These are phyloP conservation scores for Muscicapa striata DNA, from an alignment of 2,797 vertebrate genomes.

Conservation along the genomic window DNA sequence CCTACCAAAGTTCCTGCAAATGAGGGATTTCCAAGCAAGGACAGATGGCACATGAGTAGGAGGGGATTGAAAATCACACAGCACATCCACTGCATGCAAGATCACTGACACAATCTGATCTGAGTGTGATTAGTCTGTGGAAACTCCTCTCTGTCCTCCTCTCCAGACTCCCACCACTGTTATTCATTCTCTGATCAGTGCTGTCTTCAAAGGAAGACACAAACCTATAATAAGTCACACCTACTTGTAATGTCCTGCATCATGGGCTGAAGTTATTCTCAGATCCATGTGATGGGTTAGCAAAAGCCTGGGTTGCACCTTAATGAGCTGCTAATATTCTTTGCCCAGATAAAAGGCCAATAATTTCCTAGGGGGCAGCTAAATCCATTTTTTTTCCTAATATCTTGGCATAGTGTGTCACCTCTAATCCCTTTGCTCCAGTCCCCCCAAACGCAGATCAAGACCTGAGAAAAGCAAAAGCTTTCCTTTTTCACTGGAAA, in stretches of 20 bases:
- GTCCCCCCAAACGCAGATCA: neutral
- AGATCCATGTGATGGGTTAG: neutral
- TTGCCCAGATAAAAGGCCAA: neutral
- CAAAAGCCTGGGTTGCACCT: neutral
- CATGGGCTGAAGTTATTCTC: neutral
- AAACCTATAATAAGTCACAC: neutral
- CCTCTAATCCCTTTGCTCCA: neutral
- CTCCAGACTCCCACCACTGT: neutral
- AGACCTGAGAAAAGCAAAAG: neutral
- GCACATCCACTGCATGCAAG: neutral
- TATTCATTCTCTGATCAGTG: neutral
- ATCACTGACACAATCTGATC: neutral
- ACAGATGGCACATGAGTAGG: neutral
- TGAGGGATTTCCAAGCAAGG: neutral
- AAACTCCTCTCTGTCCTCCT: neutral
- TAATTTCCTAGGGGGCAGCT: neutral
- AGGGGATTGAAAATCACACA: neutral
- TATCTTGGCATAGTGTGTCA: neutral
- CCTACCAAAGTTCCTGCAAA: neutral
- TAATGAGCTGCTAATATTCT: neutral
- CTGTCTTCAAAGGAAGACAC: neutral
- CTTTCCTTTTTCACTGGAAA: neutral
- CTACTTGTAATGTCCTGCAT: neutral
- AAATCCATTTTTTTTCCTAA: neutral
- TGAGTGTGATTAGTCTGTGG: neutral